Evolutionary conservation across 2,113 vertebrate species (phyloP), one percentile per base, ranked within the genome.

Genomic region (Paracanthobrama guichenoti): DNA sequence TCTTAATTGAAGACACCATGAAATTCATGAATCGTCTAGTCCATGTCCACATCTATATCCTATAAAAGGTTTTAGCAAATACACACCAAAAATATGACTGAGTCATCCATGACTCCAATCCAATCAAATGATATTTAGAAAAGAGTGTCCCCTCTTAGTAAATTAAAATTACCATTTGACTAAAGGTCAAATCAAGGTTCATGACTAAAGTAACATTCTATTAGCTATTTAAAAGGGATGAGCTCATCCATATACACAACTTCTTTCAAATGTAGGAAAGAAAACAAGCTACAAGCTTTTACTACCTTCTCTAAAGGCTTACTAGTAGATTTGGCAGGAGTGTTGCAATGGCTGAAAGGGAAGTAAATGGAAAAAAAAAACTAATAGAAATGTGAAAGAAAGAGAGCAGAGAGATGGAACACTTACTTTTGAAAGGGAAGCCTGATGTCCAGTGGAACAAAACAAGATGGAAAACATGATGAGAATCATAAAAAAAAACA

Each of bases 361-460:
- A 87, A 81, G 88, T 24, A 85, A 86, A 72, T 28, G 84, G 79
- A 74, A 86, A 55, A 72, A 35, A 78, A 80, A 85, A 88, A 84
- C 35, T 35, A 35, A 50, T 48, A 69, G 79, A 84, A 20, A 57
- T 66, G 46, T 66, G 74, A 87, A 73, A 84, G 18, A 26, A 87
- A 79, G 91, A 87, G 91, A 88, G 42, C n/a, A 50, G 86, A 66
- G 87, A 90, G 89, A 90, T 92, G 90, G 94, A 93, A 93, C 95
- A 99, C 98, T 98, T 99, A 98, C 97, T 96, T 99, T 96, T 94
- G 86, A 93, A 93, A 94, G 95, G 94, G 95, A 92, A 94, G 91
- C 89, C 97, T 98, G 97, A 93, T 91, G 94, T 94, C 95, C 96
- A 94, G 94, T 89, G 95, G 96, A 94, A 96, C 88, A 95, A 92